Evolutionary conservation across 1,140 invertebrate species (phyloP), one percentile per base, ranked within the genome.

Genomic region (Rhopalosiphum padi): DNA sequence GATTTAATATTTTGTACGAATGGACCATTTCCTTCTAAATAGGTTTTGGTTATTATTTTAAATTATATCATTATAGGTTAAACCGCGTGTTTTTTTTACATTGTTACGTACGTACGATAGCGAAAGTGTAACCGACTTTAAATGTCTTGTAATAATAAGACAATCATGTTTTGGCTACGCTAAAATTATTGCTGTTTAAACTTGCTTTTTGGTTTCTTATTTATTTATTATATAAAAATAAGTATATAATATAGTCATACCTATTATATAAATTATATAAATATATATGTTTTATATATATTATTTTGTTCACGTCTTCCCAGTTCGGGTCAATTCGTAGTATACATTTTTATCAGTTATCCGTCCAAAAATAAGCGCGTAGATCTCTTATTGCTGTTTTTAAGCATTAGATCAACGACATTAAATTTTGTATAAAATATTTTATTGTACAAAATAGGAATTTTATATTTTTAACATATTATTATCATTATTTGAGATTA

Each of bases 301-400:
- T 53, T 93, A 35, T 77, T 93, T 83, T 51, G 25, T 85, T 18
- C 35, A 51, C 46, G 82, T 93, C 48, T 21, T 53, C 77, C 90
- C 35, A 23, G 85, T 37, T 41, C 18, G n/a, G 46, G n/a, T 30
- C 18, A 46, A 93, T 68, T 68, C 60, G 46, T 22, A 37, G 90
- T 86, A 82, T 41, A 48, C 30, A 53, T 93, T 85, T 85, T 93
- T 93, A 93, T 93, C 91, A 85, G 77, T 41, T 93, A 93, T 93
- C 91, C 91, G 91, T 93, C 91, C 91, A 93, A 93, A 90, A 37
- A 53, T 30, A 93, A 35, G 9, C 30, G 77, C n/a, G 87, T 35
- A 18, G 48, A 25, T 89, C 48, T 89, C 21, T 53, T 51, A 51
- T 51, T 53, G 77, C 91, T 35, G 53, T 90, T 8, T 43, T 30